Conservation (phyloP, 2,888 invertebrate species). For the Mimumesa dahlbomi region DNA sequence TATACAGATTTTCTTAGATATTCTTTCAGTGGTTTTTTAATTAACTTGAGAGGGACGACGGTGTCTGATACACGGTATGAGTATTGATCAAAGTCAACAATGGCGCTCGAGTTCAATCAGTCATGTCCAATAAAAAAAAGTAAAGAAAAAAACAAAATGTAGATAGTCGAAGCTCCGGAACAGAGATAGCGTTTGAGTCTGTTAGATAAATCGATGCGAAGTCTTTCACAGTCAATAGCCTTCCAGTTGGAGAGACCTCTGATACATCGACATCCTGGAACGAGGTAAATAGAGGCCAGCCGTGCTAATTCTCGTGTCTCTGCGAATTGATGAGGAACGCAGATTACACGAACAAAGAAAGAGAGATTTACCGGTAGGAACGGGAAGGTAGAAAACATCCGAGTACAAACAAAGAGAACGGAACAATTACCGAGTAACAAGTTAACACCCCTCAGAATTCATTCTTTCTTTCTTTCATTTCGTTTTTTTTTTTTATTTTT, state of each 20-base stretch:
- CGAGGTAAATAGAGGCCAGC: conserved; percentile 4
- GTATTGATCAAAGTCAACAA: not conserved
- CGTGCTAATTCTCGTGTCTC: conserved; percentile 13
- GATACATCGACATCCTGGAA: conserved; percentile 5
- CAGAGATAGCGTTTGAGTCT: not conserved
- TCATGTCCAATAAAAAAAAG: not conserved
- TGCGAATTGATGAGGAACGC: conserved; percentile 1
- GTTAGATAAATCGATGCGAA: not conserved
- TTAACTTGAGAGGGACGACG: too few species aligned
- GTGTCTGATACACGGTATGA: too few species aligned
- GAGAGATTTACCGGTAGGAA: not conserved
- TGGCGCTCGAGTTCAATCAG: not conserved
- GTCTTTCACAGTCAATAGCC: conserved; percentile 5
- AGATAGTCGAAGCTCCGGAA: too few species aligned
- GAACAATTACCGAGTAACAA: not conserved
- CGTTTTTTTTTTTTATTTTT: too few species aligned
- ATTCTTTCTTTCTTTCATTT: too few species aligned
- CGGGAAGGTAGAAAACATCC: not conserved
- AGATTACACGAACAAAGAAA: conserved; percentile 14
- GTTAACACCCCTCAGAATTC: not conserved
- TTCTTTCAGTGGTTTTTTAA: too few species aligned
- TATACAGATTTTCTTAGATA: too few species aligned
- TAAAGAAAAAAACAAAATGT: too few species aligned
- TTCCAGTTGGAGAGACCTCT: conserved; percentile 1
- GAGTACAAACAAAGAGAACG: not conserved